Conservation (phyloP, 2,113 vertebrate genomes). For the Raphicerus campestris region DNA sequence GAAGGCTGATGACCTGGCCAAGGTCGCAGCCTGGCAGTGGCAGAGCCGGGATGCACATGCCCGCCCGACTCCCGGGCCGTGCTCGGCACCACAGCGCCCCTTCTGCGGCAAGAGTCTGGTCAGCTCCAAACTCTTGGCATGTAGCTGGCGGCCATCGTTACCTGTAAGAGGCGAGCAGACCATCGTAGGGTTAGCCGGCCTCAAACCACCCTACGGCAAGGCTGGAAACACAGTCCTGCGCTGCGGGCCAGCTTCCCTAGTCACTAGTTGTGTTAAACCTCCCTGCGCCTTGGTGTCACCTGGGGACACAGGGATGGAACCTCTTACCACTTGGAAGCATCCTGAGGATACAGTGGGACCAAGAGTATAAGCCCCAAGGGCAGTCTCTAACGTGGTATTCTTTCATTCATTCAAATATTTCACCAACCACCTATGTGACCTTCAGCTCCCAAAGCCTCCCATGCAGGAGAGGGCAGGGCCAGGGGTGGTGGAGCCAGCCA, state of each 20-base stretch:
- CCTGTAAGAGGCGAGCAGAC: not conserved
- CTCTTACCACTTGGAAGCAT: not conserved
- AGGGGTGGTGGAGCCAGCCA: not conserved
- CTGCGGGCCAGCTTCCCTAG: not conserved
- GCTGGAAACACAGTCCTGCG: not conserved
- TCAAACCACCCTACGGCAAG: not conserved
- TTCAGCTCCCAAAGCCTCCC: conserved; percentile 23
- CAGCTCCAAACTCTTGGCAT: not conserved
- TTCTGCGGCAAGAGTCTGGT: not conserved
- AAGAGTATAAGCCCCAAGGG: not conserved
- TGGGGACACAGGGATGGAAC: not conserved
- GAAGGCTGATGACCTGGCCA: not conserved
- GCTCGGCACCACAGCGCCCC: not conserved
- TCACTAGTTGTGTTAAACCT: not conserved
- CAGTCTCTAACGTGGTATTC: not conserved
- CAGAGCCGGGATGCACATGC: not conserved
- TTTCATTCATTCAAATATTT: conserved; percentile 44
- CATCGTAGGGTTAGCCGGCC: not conserved
- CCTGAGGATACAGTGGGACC: not conserved
- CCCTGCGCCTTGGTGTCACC: not conserved
- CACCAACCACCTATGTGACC: conserved; percentile 21
- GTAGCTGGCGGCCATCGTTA: not conserved
- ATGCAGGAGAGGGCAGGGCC: not conserved
- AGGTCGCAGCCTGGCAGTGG: not conserved
- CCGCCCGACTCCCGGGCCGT: not conserved